phyloP scores from a whole-genome alignment of 2,113 vertebrate genomes.

The Clinocottus analis region DNA sequence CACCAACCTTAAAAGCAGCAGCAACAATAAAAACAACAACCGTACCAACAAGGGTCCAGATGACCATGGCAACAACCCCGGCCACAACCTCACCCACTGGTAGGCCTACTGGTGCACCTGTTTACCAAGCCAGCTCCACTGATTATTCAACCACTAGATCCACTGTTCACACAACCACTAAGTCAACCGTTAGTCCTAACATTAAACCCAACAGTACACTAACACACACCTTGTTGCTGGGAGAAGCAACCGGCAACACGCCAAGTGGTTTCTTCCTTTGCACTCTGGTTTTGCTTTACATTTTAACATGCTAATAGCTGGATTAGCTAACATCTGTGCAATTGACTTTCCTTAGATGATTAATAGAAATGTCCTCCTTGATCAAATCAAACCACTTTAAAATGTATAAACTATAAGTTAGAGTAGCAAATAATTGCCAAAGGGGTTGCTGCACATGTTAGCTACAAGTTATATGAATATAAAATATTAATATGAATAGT shows the following conservation, averaged over 20 bases:
- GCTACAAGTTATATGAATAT: background rate
- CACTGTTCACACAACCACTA: conserved; percentile 18
- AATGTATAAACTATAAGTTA: background rate
- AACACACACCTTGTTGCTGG: conserved; percentile 17
- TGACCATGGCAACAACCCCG: conserved; percentile 47
- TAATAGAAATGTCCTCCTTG: background rate
- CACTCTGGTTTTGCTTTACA: conserved; percentile 39
- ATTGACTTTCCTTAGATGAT: conserved; percentile 1
- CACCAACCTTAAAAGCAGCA: conserved; percentile 44
- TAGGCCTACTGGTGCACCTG: conserved; percentile 66
- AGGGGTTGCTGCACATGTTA: background rate
- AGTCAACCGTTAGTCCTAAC: conserved; percentile 18
- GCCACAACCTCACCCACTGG: conserved; percentile 56
- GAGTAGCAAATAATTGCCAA: too few species aligned
- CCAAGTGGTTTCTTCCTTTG: conserved; percentile 44
- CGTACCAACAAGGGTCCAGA: conserved; percentile 42
- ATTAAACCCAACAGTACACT: conserved; percentile 46
- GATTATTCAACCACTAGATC: conserved; percentile 26
- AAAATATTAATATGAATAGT: background rate
- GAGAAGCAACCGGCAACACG: conserved; percentile 42
- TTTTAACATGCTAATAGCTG: conserved; percentile 28
- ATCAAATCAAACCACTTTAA: background rate
- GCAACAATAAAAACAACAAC: conserved; percentile 42
- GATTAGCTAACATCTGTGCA: background rate
- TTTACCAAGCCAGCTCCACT: conserved; percentile 50